Percentiles rank a stretch among this genome's conserved stretches.
These are phyloP conservation scores for Fistularia tabacaria DNA, from an alignment of 2,797 vertebrate species.

Conservation along the genomic window DNA sequence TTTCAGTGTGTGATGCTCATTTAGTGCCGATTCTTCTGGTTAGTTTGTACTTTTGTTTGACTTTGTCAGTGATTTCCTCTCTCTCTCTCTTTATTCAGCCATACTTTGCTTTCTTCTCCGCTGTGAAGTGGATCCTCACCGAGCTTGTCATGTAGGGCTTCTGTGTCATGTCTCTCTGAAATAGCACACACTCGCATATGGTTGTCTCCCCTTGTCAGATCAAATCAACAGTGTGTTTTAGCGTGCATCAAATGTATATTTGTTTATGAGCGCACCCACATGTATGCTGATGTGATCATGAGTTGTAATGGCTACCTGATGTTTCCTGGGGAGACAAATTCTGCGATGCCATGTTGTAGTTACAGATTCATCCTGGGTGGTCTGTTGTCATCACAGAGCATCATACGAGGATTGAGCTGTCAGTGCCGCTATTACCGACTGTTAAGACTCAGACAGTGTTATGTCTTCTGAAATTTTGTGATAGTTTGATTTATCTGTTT, in stretches of 20 bases:
- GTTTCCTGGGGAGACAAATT: conserved; percentile 54
- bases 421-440: conserved; percentile 19
- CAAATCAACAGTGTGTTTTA: conserved; percentile 32
- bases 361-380: conserved; percentile 75
- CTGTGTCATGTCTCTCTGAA: conserved; percentile 20
- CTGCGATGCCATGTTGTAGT: conserved; percentile 64
- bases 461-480: background rate
- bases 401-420: conserved; percentile 29
- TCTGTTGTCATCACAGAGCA: conserved; percentile 59
- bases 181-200: background rate
- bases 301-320: conserved; percentile 51
- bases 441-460: no score
- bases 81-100: conserved; percentile 73
- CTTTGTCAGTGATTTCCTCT: conserved; percentile 2
- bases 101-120: conserved; percentile 89
- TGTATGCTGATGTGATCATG: conserved; percentile 41
- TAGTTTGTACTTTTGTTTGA: background rate
- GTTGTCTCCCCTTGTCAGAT: conserved; percentile 20
- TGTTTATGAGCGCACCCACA: conserved; percentile 45
- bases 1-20: no score
- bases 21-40: background rate
- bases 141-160: conserved; percentile 94
- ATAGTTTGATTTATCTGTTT: conserved; percentile 1
- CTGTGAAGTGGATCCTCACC: conserved; percentile 92
- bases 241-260: conserved; percentile 34